Percentiles rank a stretch among this genome's conserved stretches.
phyloP scores from a whole-genome alignment of 53 echinoderm and acorn worm genomes.

The Pentamera pediparva region DNA sequence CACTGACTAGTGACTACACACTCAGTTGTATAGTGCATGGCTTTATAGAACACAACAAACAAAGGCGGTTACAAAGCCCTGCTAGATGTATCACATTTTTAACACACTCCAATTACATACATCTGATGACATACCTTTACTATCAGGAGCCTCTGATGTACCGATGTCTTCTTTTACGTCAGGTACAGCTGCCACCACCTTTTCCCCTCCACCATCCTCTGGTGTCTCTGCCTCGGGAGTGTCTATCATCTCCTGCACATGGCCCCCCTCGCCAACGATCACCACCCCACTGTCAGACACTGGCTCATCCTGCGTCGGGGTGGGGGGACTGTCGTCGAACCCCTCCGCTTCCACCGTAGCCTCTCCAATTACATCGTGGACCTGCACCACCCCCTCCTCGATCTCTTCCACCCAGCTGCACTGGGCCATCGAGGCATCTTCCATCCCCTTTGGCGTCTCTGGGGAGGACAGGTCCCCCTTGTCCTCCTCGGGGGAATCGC shows the following conservation, averaged over 20 bases:
- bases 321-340: conserved; percentile 56
- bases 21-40: too few relatives aligned
- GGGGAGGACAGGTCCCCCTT: too few relatives aligned
- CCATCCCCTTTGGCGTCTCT: too few relatives aligned
- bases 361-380: background rate
- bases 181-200: background rate
- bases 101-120: too few relatives aligned
- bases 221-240: conserved; percentile 5
- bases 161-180: background rate
- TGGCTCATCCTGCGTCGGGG: conserved; percentile 80
- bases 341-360: background rate
- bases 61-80: too few relatives aligned
- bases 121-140: too few relatives aligned
- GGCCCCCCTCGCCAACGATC: background rate
- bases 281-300: conserved; percentile 22
- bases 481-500: too few relatives aligned
- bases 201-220: background rate
- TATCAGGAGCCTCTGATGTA: too few relatives aligned
- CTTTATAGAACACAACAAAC: too few relatives aligned
- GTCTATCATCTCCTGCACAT: conserved; percentile 24
- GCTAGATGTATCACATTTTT: too few relatives aligned
- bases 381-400: background rate
- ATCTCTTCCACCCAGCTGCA: conserved; percentile 16
- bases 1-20: too few relatives aligned
- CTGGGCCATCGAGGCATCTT: too few relatives aligned